These are phyloP conservation scores for Dreissena rostriformis DNA, from an alignment of 1,140 invertebrate species.

Conservation along the genomic window DNA sequence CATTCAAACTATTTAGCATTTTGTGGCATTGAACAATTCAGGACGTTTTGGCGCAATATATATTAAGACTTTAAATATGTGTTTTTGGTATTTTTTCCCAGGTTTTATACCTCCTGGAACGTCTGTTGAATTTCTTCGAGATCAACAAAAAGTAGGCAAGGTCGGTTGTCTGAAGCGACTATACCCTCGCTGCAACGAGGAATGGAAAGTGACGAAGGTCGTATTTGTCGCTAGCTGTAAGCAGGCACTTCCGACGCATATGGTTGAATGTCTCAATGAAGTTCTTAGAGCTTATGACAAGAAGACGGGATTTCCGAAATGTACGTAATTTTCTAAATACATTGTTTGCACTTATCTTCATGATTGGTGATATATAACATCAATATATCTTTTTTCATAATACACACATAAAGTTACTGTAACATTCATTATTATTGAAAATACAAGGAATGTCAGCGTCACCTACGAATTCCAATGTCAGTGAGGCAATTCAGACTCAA, in stretches of 20 bases:
- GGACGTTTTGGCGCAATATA: neutral
- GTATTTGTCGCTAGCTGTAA: slow-evolving; percentile 26
- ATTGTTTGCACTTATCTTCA: too few species aligned
- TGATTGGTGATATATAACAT: too few species aligned
- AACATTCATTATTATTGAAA: too few species aligned
- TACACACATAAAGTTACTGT: too few species aligned
- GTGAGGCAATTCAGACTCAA: too few species aligned
- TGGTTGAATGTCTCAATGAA: slow-evolving; percentile 20
- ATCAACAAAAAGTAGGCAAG: slow-evolving; percentile 7
- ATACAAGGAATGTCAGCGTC: too few species aligned
- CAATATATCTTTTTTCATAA: too few species aligned
- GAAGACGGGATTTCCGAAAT: neutral
- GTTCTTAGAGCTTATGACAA: neutral
- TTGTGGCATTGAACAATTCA: neutral
- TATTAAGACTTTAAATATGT: neutral
- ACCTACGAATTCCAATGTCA: too few species aligned
- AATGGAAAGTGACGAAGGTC: slow-evolving; percentile 14
- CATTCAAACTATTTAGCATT: neutral
- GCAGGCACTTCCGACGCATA: neutral
- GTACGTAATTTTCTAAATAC: neutral
- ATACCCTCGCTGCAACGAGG: neutral
- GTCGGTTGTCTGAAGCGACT: slow-evolving; percentile 10
- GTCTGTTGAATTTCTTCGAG: neutral
- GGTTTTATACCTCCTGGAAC: slow-evolving; percentile 14
- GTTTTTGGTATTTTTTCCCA: neutral